Percentiles rank a stretch among this genome's conserved stretches.
Conservation (phyloP, 1,140 invertebrate species). For the Tenebrio molitor region DNA sequence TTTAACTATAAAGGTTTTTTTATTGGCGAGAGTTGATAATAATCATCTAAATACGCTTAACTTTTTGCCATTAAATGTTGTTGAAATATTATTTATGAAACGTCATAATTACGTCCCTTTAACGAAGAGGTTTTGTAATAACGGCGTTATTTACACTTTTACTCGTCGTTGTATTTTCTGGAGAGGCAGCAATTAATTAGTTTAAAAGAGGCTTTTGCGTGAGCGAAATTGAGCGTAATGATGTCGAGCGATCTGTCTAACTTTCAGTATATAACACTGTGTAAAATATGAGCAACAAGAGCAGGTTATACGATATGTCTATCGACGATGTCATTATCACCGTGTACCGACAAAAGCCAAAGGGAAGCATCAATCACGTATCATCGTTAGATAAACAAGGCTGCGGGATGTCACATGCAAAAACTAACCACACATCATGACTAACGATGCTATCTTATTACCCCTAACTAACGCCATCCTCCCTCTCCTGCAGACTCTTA, state of each 20-base stretch:
- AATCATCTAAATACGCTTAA: no score
- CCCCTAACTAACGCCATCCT: slow-evolving; percentile 13
- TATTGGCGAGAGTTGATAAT: no score
- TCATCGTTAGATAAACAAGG: slow-evolving; percentile 48
- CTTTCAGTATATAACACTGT: slow-evolving; percentile 12
- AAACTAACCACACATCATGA: slow-evolving; percentile 42
- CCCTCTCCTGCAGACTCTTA: neutral
- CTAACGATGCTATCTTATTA: slow-evolving; percentile 45
- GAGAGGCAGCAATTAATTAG: no score
- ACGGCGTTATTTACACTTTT: no score
- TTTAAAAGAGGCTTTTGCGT: neutral
- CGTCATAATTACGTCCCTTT: no score
- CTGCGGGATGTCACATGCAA: slow-evolving; percentile 26
- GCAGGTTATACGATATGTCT: slow-evolving; percentile 50
- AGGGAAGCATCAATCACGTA: slow-evolving; percentile 54
- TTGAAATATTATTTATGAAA: no score
- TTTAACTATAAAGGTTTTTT: no score
- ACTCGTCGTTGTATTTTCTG: no score
- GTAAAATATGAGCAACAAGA: slow-evolving; percentile 48
- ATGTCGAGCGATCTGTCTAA: slow-evolving; percentile 21
- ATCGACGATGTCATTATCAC: slow-evolving; percentile 51
- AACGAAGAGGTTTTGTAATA: no score
- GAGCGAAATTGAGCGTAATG: slow-evolving; percentile 9
- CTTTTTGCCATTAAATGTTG: no score
- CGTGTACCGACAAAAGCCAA: slow-evolving; percentile 48